Evolutionary conservation across 2,797 vertebrate genomes (phyloP).

Genomic region (Enteromius mattozi): DNA sequence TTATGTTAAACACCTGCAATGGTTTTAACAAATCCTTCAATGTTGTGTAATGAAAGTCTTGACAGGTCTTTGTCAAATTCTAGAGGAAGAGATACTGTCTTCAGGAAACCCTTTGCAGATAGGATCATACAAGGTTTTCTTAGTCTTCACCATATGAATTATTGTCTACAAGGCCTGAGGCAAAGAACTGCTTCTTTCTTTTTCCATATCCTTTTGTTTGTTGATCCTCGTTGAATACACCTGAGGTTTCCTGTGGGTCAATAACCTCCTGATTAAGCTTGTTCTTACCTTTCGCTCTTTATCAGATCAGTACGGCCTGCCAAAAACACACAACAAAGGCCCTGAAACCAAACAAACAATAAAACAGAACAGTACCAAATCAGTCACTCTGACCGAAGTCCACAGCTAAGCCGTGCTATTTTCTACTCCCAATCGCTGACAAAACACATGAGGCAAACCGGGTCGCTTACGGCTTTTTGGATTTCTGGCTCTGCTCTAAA

Average conservation of each 20-base stretch:
- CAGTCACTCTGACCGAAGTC: conserved; percentile 33
- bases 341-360: conserved; percentile 52
- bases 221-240: conserved; percentile 68
- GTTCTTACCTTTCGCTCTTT: conserved; percentile 34
- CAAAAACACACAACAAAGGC: conserved; percentile 43
- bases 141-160: conserved; percentile 52
- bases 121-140: conserved; percentile 1
- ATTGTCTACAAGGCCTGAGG: conserved; percentile 65
- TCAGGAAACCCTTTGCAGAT: conserved; percentile 15
- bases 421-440: conserved; percentile 67
- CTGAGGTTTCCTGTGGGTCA: conserved; percentile 66
- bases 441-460: conserved; percentile 70
- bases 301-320: conserved; percentile 66
- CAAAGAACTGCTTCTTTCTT: conserved; percentile 71
- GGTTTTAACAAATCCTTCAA: conserved; percentile 21
- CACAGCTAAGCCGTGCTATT: conserved; percentile 58
- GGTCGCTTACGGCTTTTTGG: conserved; percentile 69
- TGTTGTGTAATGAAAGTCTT: conserved; percentile 8
- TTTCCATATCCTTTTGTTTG: conserved; percentile 73
- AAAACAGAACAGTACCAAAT: conserved; percentile 57
- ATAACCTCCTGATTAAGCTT: conserved; percentile 55
- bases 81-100: conserved; percentile 24
- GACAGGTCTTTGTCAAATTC: conserved; percentile 29
- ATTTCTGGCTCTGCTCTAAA: conserved; percentile 78
- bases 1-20: conserved; percentile 14